These are phyloP conservation scores for Furcula furcula DNA, from an alignment of 2,888 invertebrate species.

Conservation along the genomic window DNA sequence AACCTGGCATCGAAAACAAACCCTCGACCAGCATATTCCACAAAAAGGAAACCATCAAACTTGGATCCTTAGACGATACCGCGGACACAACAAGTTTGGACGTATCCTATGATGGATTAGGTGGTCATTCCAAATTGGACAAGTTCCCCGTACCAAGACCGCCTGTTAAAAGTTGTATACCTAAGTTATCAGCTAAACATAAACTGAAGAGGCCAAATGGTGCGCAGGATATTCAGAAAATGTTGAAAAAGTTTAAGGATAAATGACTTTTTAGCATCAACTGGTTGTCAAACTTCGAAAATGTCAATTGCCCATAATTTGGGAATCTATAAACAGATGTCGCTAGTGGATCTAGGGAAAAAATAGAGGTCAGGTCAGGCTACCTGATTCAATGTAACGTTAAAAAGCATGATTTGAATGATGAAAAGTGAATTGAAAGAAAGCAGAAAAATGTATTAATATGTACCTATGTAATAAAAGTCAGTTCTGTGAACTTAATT, in stretches of 20 bases:
- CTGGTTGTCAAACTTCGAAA: too few species aligned
- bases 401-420: too few species aligned
- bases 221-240: constrained; percentile 47
- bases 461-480: too few species aligned
- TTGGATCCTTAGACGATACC: constrained; percentile 31
- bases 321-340: too few species aligned
- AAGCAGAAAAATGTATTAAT: too few species aligned
- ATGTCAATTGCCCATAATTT: too few species aligned
- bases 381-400: too few species aligned
- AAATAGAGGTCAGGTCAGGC: too few species aligned
- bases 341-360: too few species aligned
- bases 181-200: constrained; percentile 53
- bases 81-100: constrained; percentile 27
- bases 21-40: constrained; percentile 50
- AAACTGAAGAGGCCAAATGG: constrained; percentile 51
- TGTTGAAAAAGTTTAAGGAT: constrained; percentile 38
- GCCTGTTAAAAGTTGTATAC: constrained; percentile 38
- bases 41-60: constrained; percentile 41
- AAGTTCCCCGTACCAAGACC: constrained; percentile 59
- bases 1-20: constrained; percentile 22
- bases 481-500: too few species aligned
- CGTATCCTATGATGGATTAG: constrained; percentile 76
- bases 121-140: constrained; percentile 79
- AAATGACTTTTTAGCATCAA: too few species aligned
- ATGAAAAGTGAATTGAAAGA: too few species aligned